These are phyloP conservation scores for Dione juno DNA, from an alignment of 2,888 invertebrate genomes.

Conservation along the genomic window DNA sequence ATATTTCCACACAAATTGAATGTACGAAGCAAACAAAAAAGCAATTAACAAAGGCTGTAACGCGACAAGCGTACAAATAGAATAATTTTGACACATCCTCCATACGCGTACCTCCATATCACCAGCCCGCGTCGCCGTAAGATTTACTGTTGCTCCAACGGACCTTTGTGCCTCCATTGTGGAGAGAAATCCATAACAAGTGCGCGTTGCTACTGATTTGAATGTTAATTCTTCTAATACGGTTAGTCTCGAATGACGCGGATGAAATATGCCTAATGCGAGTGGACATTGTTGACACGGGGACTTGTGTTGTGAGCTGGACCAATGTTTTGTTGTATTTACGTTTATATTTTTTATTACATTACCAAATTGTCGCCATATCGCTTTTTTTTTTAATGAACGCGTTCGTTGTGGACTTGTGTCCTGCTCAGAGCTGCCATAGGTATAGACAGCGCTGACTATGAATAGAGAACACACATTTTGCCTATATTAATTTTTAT, in stretches of 20 bases:
- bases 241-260: slow-evolving; percentile 55
- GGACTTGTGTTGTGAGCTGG: neutral
- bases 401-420: too few relatives aligned
- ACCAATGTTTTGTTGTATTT: neutral
- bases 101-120: too few relatives aligned
- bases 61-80: slow-evolving; percentile 56
- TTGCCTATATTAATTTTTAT: too few relatives aligned
- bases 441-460: too few relatives aligned
- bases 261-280: neutral
- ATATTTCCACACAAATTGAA: slow-evolving; percentile 34
- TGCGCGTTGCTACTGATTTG: slow-evolving; percentile 80
- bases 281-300: slow-evolving; percentile 11
- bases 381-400: too few relatives aligned
- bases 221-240: slow-evolving; percentile 78
- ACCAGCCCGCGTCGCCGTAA: slow-evolving; percentile 70
- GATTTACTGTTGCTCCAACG: slow-evolving; percentile 81
- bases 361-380: too few relatives aligned
- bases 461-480: too few relatives aligned
- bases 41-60: slow-evolving; percentile 1
- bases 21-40: slow-evolving; percentile 24
- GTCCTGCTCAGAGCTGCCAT: too few relatives aligned
- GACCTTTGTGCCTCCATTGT: slow-evolving; percentile 73
- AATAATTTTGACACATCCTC: slow-evolving; percentile 75
- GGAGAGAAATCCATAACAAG: slow-evolving; percentile 75
- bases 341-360: slow-evolving; percentile 28